Evolutionary conservation across 2,888 invertebrate species (phyloP).

Genomic region (Lissocephala sabroskyi): DNA sequence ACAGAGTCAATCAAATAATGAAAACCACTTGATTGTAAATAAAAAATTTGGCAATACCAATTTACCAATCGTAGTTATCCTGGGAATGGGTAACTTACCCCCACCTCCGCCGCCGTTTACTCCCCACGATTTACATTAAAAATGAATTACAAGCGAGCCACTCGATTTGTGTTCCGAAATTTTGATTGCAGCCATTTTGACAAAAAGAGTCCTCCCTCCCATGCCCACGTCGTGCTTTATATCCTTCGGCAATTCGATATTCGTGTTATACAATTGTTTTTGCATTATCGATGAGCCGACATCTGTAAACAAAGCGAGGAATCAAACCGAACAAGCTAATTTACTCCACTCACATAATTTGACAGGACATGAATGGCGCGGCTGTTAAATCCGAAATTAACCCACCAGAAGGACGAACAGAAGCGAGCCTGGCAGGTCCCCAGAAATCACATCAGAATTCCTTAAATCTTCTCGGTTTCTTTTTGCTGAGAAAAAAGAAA

Average conservation of each 20-base stretch:
- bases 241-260: not conserved
- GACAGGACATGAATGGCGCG: not conserved
- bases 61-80: not conserved
- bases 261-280: slow-evolving; percentile 11
- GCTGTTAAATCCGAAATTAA: not conserved
- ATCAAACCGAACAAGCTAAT: too few relatives aligned
- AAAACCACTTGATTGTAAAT: slow-evolving; percentile 51
- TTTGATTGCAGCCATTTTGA: not conserved
- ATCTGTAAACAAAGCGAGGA: too few relatives aligned
- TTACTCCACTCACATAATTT: not conserved
- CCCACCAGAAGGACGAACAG: not conserved
- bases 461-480: too few relatives aligned
- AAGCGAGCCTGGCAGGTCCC: not conserved
- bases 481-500: too few relatives aligned
- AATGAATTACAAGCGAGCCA: slow-evolving; percentile 15
- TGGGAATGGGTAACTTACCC: not conserved
- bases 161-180: slow-evolving; percentile 3
- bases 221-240: slow-evolving; percentile 2
- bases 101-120: slow-evolving; percentile 21
- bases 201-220: too few relatives aligned
- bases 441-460: too few relatives aligned
- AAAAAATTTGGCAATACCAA: slow-evolving; percentile 7
- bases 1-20: slow-evolving; percentile 4
- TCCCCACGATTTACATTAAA: slow-evolving; percentile 52
- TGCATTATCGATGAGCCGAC: slow-evolving; percentile 64